Percentiles rank a stretch among this genome's conserved stretches.
Evolutionary conservation across 2,113 vertebrate genomes (phyloP).

Genomic region (Notechis scutatus): DNA sequence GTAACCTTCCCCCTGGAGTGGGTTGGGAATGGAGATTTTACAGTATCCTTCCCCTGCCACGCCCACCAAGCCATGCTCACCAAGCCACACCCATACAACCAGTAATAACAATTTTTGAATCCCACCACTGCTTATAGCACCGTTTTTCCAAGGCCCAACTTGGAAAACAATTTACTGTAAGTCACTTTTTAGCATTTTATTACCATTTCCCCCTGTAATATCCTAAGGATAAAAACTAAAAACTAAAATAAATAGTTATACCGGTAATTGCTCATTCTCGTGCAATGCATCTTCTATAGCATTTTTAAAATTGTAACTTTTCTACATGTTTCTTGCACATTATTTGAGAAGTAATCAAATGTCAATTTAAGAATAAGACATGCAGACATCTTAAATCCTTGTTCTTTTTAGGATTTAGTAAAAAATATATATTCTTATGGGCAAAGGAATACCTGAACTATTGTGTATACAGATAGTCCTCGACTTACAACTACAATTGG

Average conservation of each 20-base stretch:
- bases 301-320: not conserved
- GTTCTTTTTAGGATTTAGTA: not conserved
- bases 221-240: not conserved
- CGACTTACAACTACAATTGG: too few relatives aligned
- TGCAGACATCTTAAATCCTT: not conserved
- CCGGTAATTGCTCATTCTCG: not conserved
- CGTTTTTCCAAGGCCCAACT: not conserved
- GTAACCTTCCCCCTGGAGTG: too few relatives aligned
- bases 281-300: not conserved
- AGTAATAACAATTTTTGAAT: too few relatives aligned
- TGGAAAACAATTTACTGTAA: not conserved
- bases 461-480: not conserved
- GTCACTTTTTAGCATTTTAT: not conserved
- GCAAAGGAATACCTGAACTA: not conserved
- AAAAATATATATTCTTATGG: not conserved
- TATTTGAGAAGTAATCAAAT: not conserved
- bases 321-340: not conserved
- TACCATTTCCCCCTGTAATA: not conserved
- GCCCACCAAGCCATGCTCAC: too few relatives aligned
- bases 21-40: too few relatives aligned
- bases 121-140: not conserved
- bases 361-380: not conserved
- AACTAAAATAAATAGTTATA: not conserved
- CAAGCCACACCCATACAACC: too few relatives aligned
- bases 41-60: too few relatives aligned